Base-by-base conservation (phyloP, 2,888 invertebrate genomes). In the Hecatera dysodea region DNA sequence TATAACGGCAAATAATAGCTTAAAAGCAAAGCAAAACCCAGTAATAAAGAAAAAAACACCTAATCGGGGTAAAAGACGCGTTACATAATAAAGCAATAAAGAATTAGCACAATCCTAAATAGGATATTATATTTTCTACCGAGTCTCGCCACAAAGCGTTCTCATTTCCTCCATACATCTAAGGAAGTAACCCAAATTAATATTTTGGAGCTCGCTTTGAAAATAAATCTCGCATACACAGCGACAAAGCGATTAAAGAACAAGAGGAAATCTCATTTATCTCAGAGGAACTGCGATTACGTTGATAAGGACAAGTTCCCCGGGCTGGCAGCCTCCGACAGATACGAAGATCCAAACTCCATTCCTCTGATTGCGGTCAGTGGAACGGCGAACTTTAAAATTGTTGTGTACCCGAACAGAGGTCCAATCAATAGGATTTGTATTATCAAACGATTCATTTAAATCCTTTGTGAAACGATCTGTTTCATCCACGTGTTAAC, bases 301-400 rank as follows among this genome's bases (percentile, higher is more conserved):
- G 72, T 74, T 71, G 75, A 84, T 80, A 84, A 80, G 74, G 53
- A 55, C 33, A 78, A 84, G 74, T 83, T 84, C 27, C 53, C 59
- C 72, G 67, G 67, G 63, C 73, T 50, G 55, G 61, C 66, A 80
- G 73, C 56, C 72, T 75, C 64, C 60, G 74, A 68, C 73, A 75
- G 65, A 61, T 64, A 72, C 74, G 61, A 80, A 83, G 78, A 78
- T 84, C 53, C 33, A n/a, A 84, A 80, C 78, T 84, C 44, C 61
- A 75, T 84, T 84, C 83, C 77, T 77, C 67, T 72, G 77, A 85
- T 80, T 83, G 80, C 77, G 80, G 85, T 78, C 83, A 83, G 72
- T 57, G 67, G 33, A 75, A 82, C 44, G 72, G 44, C 44, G 64
- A 82, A 80, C 78, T 84, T 83, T 78, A 74, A 83, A 83, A 84